A percentile compares a stretch with the other conserved stretches of the same genome.
These are phyloP conservation scores for Drosophila meridionalis DNA, from an alignment of 2,888 invertebrate species.

Conservation along the genomic window DNA sequence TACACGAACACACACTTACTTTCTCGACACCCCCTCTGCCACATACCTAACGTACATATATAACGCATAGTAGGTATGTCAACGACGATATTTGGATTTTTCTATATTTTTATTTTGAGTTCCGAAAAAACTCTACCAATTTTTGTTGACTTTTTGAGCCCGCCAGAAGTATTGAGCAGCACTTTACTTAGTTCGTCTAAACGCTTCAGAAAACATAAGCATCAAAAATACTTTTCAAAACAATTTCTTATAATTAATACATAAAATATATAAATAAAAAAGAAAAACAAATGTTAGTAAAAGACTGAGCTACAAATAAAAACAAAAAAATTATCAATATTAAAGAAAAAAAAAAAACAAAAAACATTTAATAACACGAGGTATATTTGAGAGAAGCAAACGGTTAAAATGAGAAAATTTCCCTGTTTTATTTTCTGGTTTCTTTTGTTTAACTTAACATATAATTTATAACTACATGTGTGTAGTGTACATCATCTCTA, in stretches of 20 bases:
- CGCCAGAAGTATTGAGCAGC: slow-evolving; percentile 22
- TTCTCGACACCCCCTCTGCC: slow-evolving; percentile 22
- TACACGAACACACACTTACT: slow-evolving; percentile 43
- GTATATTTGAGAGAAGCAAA: slow-evolving; percentile 31
- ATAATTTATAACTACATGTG: slow-evolving; percentile 3
- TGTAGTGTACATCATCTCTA: slow-evolving; percentile 30
- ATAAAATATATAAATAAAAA: slow-evolving; percentile 33
- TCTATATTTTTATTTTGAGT: not conserved
- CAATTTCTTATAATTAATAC: slow-evolving; percentile 35
- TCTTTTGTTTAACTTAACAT: not conserved
- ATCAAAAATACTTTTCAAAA: slow-evolving; percentile 29
- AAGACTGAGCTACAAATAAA: slow-evolving; percentile 78
- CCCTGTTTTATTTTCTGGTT: not conserved
- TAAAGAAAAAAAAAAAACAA: slow-evolving; percentile 2
- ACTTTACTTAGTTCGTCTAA: slow-evolving; percentile 50
- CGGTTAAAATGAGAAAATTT: slow-evolving; percentile 3
- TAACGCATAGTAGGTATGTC: not conserved
- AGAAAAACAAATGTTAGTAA: slow-evolving; percentile 72
- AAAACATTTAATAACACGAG: slow-evolving; percentile 32
- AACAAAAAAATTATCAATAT: slow-evolving; percentile 25
- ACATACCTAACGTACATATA: slow-evolving; percentile 10
- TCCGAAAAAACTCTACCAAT: not conserved
- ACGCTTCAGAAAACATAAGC: slow-evolving; percentile 43
- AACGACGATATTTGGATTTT: not conserved
- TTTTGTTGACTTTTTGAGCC: slow-evolving; percentile 2